Conservation (phyloP, 2,888 invertebrate species). For the Priocnemis perturbator region DNA sequence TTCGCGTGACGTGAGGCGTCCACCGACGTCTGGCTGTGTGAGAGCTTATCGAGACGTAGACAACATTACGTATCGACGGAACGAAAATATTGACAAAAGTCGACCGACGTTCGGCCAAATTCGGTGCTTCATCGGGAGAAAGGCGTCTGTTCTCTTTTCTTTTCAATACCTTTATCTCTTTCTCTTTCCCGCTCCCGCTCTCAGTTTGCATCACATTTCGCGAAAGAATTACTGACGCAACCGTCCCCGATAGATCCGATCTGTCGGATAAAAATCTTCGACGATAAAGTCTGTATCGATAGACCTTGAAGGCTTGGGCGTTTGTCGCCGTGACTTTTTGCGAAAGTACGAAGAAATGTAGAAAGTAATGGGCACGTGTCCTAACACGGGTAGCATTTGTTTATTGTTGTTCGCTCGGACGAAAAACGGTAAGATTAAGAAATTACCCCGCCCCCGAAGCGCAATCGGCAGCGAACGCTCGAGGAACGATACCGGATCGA, state of each 20-base stretch:
- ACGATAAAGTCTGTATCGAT: background rate
- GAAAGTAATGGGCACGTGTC: no score
- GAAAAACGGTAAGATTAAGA: no score
- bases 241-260: background rate
- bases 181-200: no score
- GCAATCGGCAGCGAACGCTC: no score
- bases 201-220: background rate
- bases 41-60: conserved; percentile 20
- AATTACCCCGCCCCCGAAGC: no score
- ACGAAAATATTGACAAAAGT: conserved; percentile 47
- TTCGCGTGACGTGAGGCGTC: conserved; percentile 26
- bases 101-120: background rate
- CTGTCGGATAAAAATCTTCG: background rate
- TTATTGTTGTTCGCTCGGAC: no score
- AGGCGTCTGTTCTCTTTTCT: background rate
- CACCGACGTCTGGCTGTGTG: background rate
- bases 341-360: no score
- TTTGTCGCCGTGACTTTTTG: no score
- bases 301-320: background rate
- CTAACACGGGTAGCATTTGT: no score
- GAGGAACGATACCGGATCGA: no score
- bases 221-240: conserved; percentile 1
- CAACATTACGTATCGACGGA: conserved; percentile 26
- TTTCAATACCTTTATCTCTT: no score
- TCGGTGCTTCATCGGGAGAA: background rate